These are phyloP conservation scores for Apostichopus japonicus DNA, from an alignment of 35 echinoderm and acorn worm genomes.

Conservation along the genomic window DNA sequence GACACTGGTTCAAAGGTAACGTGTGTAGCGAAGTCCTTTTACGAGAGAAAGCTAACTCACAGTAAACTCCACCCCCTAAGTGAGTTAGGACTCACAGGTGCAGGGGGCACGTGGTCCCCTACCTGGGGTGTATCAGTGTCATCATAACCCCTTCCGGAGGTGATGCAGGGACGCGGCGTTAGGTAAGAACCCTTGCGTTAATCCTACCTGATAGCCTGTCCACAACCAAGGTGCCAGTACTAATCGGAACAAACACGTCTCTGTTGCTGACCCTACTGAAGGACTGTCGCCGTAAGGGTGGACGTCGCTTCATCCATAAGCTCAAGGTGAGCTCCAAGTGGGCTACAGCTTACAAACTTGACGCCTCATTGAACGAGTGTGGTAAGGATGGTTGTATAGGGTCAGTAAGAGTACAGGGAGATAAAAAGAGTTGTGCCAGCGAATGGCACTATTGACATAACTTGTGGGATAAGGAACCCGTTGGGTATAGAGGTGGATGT, in stretches of 20 bases:
- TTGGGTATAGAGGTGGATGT: no score
- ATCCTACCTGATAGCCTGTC: background rate
- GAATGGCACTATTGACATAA: background rate
- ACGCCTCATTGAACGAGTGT: background rate
- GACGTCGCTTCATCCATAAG: no score
- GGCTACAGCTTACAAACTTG: no score
- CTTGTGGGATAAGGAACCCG: background rate
- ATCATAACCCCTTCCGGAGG: no score
- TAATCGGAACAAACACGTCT: slow-evolving; percentile 3
- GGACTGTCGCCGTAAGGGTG: no score
- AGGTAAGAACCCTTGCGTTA: slow-evolving; percentile 18
- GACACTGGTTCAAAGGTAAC: slow-evolving; percentile 74
- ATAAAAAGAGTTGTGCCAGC: background rate
- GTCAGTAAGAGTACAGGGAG: background rate
- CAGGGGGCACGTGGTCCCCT: slow-evolving; percentile 45
- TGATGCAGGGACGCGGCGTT: no score
- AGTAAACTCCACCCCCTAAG: slow-evolving; percentile 31
- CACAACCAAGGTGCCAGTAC: background rate
- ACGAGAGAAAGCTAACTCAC: background rate
- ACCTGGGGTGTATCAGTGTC: no score
- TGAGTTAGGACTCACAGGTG: slow-evolving; percentile 51
- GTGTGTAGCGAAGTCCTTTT: background rate
- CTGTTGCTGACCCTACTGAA: background rate
- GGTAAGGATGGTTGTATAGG: background rate
- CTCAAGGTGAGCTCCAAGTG: background rate